phyloP scores from a whole-genome alignment of 2,797 vertebrate species.

The Pseudomugil gertrudae region DNA sequence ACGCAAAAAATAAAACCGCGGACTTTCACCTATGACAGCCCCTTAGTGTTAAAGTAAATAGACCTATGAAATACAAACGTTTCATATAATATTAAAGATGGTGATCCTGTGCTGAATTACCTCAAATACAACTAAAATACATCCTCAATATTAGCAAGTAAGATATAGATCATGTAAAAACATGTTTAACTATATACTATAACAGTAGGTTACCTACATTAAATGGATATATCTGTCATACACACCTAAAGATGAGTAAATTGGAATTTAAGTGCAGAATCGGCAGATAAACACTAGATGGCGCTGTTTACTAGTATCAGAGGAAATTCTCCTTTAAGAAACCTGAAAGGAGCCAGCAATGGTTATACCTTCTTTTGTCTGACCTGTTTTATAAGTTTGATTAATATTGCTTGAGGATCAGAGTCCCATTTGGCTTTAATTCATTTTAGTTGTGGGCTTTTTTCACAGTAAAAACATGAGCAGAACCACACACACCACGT shows the following conservation, averaged over 20 bases:
- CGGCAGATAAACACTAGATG: slow-evolving; percentile 62
- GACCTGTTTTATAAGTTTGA: neutral
- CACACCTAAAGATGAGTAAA: neutral
- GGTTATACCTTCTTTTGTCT: neutral
- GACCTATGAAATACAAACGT: neutral
- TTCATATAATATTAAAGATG: neutral
- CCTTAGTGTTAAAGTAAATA: neutral
- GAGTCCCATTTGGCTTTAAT: neutral
- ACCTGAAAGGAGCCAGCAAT: neutral
- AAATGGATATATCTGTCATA: neutral
- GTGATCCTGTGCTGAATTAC: neutral
- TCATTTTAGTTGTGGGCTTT: neutral
- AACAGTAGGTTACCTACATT: neutral
- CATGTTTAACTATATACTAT: neutral
- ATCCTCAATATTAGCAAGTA: no score
- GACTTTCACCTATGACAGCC: no score
- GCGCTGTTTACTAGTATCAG: slow-evolving; percentile 45
- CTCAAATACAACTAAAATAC: neutral
- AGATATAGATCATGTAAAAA: neutral
- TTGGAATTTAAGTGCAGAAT: neutral
- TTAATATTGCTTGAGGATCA: neutral
- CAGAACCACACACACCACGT: no score
- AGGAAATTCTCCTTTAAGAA: neutral
- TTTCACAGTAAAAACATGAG: no score
- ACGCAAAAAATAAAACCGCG: no score